Conservation (phyloP, 2,888 invertebrate genomes). For the Drosophila melanosoma region DNA sequence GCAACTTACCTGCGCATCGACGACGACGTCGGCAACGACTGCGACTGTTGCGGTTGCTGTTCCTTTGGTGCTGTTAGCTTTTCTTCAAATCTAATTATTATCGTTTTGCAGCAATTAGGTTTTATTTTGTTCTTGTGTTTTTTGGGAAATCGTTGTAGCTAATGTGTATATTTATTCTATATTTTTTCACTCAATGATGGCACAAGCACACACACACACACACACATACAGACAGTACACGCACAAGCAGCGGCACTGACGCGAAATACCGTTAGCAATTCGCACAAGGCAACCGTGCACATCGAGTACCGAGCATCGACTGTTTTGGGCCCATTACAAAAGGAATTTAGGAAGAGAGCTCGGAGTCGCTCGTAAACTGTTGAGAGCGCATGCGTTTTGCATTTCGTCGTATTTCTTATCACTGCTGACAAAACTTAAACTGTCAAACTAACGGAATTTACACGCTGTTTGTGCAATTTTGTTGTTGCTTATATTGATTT, state of each 20-base stretch:
- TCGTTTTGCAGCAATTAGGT: slow-evolving; percentile 42
- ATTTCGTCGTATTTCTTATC: slow-evolving; percentile 60
- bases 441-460: slow-evolving; percentile 79
- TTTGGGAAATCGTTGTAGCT: slow-evolving; percentile 58
- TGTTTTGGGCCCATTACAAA: slow-evolving; percentile 45
- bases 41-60: slow-evolving; percentile 19
- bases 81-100: slow-evolving; percentile 62
- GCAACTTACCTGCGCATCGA: slow-evolving; percentile 70
- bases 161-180: slow-evolving; percentile 43
- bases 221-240: slow-evolving; percentile 49
- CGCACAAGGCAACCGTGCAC: slow-evolving; percentile 62
- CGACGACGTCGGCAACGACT: slow-evolving; percentile 27
- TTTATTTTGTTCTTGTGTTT: slow-evolving; percentile 29
- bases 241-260: slow-evolving; percentile 67
- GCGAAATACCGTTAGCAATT: slow-evolving; percentile 53
- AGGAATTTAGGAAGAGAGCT: slow-evolving; percentile 41
- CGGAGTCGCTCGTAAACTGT: slow-evolving; percentile 5
- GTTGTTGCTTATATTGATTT: slow-evolving; percentile 64
- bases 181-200: slow-evolving; percentile 49
- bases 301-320: slow-evolving; percentile 75
- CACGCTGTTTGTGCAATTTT: slow-evolving; percentile 54
- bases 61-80: slow-evolving; percentile 14
- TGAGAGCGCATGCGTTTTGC: slow-evolving; percentile 62
- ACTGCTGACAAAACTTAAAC: slow-evolving; percentile 45
- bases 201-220: slow-evolving; percentile 35